Conservation (phyloP, 2,113 vertebrate species). For the Morone saxatilis region DNA sequence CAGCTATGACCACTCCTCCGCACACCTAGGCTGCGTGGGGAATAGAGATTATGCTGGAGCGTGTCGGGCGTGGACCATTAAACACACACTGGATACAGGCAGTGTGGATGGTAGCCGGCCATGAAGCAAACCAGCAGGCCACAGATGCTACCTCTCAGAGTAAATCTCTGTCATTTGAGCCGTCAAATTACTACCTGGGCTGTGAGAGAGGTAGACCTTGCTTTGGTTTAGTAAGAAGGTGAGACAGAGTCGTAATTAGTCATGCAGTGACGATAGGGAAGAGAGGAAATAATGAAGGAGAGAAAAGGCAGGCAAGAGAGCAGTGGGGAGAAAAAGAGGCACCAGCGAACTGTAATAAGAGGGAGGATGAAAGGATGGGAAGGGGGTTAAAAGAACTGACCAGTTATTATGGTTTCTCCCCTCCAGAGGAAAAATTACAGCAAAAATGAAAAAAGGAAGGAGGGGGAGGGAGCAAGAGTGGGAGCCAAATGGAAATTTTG, state of each 20-base stretch:
- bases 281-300: conserved; percentile 49
- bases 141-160: conserved; percentile 57
- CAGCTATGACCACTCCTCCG: conserved; percentile 31
- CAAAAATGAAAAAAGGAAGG: conserved; percentile 2
- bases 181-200: conserved; percentile 47
- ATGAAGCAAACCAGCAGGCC: conserved; percentile 34
- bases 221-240: conserved; percentile 20
- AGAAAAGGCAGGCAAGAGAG: conserved; percentile 12
- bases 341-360: conserved; percentile 12
- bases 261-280: background rate
- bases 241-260: conserved; percentile 54
- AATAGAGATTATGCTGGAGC: conserved; percentile 35
- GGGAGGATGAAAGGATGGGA: conserved; percentile 5
- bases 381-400: conserved; percentile 36
- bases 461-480: too few species aligned
- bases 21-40: conserved; percentile 20
- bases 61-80: conserved; percentile 57
- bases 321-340: conserved; percentile 23
- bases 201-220: conserved; percentile 21
- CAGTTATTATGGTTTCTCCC: conserved; percentile 29
- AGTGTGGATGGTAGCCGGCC: conserved; percentile 26
- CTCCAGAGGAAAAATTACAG: conserved; percentile 12
- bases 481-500: background rate
- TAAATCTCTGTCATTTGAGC: conserved; percentile 55
- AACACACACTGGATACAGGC: conserved; percentile 43